Percentiles rank a stretch among this genome's conserved stretches.
These are phyloP conservation scores for Clamator glandarius DNA, from an alignment of 2,797 vertebrate genomes.

Conservation along the genomic window DNA sequence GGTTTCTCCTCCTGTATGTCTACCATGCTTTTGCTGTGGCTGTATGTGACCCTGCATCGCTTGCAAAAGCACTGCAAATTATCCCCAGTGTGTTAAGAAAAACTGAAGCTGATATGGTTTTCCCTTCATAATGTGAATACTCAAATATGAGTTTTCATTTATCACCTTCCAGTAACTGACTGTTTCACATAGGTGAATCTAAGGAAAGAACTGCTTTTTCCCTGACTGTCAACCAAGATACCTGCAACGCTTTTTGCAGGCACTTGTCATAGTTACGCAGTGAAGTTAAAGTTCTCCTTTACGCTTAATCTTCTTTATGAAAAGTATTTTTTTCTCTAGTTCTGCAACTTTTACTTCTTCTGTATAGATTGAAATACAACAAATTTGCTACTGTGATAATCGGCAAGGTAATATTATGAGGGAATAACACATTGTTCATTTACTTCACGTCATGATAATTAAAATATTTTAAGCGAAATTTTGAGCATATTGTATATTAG, in stretches of 20 bases:
- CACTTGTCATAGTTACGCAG: not conserved
- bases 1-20: not conserved
- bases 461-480: not conserved
- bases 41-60: not conserved
- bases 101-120: not conserved
- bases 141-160: not conserved
- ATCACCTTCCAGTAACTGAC: not conserved
- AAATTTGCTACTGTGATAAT: not conserved
- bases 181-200: not conserved
- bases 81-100: fast-evolving
- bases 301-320: not conserved
- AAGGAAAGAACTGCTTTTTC: not conserved
- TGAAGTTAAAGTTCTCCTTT: not conserved
- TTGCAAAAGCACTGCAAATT: not conserved
- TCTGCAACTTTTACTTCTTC: not conserved
- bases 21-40: not conserved
- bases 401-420: not conserved
- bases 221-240: not conserved
- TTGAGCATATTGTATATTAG: not conserved
- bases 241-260: not conserved
- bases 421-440: not conserved
- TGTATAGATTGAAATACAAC: not conserved
- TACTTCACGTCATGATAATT: not conserved
- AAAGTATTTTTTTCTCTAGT: not conserved
- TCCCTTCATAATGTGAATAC: not conserved